A percentile compares a stretch with the other conserved stretches of the same genome.
Conservation (phyloP, 2,888 invertebrate genomes). For the Sphaerophoria taeniata region DNA sequence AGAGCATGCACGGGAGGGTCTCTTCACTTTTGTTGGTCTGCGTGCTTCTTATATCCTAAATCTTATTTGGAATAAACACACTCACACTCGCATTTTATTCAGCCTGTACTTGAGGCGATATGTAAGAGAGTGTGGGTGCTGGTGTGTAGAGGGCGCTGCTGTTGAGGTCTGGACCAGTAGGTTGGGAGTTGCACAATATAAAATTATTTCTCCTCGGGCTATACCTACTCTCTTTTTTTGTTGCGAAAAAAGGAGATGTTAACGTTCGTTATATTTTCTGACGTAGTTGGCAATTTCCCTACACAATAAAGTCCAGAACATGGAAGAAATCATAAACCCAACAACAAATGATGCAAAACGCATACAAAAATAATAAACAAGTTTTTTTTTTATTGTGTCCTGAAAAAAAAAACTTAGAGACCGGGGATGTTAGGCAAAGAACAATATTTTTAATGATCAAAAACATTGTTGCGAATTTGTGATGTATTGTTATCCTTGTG, state of each 20-base stretch:
- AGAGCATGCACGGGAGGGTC: conserved; percentile 49
- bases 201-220: conserved; percentile 47
- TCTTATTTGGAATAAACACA: conserved; percentile 31
- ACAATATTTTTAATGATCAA: conserved; percentile 71
- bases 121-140: conserved; percentile 17
- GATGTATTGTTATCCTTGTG: conserved; percentile 49
- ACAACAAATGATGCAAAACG: conserved; percentile 22
- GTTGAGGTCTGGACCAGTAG: not conserved
- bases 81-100: not conserved
- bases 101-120: conserved; percentile 40
- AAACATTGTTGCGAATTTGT: conserved; percentile 57
- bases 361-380: conserved; percentile 14
- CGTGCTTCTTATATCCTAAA: conserved; percentile 23
- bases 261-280: conserved; percentile 36
- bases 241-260: conserved; percentile 24
- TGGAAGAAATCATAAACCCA: not conserved
- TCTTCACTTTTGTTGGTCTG: conserved; percentile 47
- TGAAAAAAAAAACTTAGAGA: no score
- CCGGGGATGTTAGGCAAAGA: conserved; percentile 27
- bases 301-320: conserved; percentile 17
- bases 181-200: conserved; percentile 5
- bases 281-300: conserved; percentile 50
- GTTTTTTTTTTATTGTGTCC: not conserved
- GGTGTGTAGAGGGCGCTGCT: not conserved
- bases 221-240: conserved; percentile 10